Base-by-base conservation (phyloP, 2,888 invertebrate species). In the Germaria angustata region DNA sequence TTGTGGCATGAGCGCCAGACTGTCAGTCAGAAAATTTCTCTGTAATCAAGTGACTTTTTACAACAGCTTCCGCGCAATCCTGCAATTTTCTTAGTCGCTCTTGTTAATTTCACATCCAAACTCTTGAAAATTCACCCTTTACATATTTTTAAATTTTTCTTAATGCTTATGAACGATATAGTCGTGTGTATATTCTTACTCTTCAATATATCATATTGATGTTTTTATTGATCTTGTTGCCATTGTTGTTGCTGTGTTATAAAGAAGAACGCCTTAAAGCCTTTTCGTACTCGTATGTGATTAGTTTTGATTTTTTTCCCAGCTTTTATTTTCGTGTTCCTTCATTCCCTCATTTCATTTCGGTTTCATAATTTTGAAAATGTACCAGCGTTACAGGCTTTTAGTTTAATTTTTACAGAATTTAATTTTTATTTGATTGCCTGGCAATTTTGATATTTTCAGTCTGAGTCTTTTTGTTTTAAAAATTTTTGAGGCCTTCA, bases 201-300 rank as follows among this genome's bases (percentile, higher is more conserved):
- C 63, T 46, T 72, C 41, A 36, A 57, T 22, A 53, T 71, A n/a
- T n/a, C n/a, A n/a, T 71, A 66, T 76, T 63, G 51, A 69, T 36
- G 59, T 65, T 71, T 46, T 75, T 55, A 24, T n/a, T 20, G 51
- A 41, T 66, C 55, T 68, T 61, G 1, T 39, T 61, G 34, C 34
- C 53, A 32, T 55, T 78, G 36, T 72, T 44, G 66, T 61, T 77
- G 73, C 66, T 79, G 75, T 84, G 87, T 87, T 88, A 88, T 88
- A 87, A 87, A 83, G 86, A 84, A 86, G 86, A 80, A 87, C 88
- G 88, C 87, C 86, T 86, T 65, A 65, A 75, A 82, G 82, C 82
- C 69, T 75, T 75, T 71, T n/a, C n/a, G n/a, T 75, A 75, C 66
- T 82, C n/a, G n/a, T n/a, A 66, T 79, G 75, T 82, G 78, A 82